phyloP scores from a whole-genome alignment of 2,888 invertebrate species.

The Lapara coniferarum region DNA sequence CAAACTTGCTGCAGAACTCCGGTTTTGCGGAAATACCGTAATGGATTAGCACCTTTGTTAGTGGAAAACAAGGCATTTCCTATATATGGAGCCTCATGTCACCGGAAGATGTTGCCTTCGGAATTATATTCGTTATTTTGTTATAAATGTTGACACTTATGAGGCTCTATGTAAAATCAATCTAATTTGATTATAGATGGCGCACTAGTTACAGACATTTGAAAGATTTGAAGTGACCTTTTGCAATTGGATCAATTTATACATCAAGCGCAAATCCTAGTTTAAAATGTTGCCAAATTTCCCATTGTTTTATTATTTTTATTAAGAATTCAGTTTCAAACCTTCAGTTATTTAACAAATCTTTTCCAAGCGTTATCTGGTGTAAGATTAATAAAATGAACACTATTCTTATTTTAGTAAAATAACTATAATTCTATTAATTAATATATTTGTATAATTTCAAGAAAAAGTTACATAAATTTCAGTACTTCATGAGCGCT shows the following conservation, averaged over 20 bases:
- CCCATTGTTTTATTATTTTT: background rate
- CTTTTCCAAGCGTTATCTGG: background rate
- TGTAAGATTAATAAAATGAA: background rate
- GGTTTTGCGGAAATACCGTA: conserved; percentile 5
- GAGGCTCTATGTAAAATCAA: too few species aligned
- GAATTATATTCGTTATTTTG: too few species aligned
- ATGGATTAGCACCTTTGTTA: background rate
- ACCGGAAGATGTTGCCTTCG: too few species aligned
- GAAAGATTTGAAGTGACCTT: too few species aligned
- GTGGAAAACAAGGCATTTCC: background rate
- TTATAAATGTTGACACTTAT: too few species aligned
- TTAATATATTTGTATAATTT: background rate
- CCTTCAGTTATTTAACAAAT: background rate
- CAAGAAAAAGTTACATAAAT: background rate
- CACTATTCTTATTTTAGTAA: background rate
- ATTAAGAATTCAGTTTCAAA: too few species aligned
- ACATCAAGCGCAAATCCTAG: background rate
- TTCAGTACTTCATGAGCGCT: background rate
- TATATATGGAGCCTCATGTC: background rate
- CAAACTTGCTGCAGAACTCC: background rate
- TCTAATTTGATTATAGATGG: too few species aligned
- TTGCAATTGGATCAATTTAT: background rate
- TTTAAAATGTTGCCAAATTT: too few species aligned
- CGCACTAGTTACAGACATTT: too few species aligned
- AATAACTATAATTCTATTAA: background rate